Evolutionary conservation across 2,113 vertebrate species (phyloP), one percentile per base, ranked within the genome.

Genomic region (Microcebus griseorufus): DNA sequence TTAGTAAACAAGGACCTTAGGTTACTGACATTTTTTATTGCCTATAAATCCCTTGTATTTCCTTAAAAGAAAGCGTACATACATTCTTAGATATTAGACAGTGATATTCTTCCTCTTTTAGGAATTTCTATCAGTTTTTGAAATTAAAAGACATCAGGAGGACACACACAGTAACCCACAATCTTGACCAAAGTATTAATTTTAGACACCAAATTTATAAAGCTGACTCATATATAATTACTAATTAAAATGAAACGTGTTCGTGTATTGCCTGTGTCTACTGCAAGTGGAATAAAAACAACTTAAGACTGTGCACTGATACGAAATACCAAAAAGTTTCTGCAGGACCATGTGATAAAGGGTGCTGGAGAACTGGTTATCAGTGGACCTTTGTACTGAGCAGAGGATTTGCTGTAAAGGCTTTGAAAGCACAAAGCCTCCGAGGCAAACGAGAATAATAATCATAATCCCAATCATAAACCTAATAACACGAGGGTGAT

Each of bases 401-500:
- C 55, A 18, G 67, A 67, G 62, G 45, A 82, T 93, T 94, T 89
- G 45, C 39, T 81, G 0, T 45, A 75, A 85, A 94, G 70, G 17
- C 53, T 88, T 76, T 84, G 53, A 75, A 93, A 96, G 32, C 88
- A 93, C 25, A 90, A 79, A 94, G 73, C 60, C 97, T 88, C 45
- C 16, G 51, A 94, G 82, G 78, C 76, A 97, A 81, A 90, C 55
- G 75, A 93, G 86, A 93, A 95, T 93, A 95, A 72, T 93, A 94
- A 97, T 95, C 91, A 94, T 87, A 95, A 94, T 94, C 85, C 70
- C 64, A 92, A 58, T 94, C 91, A 96, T 69, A 94, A 94, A 29
- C 91, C 88, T 95, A 51, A 94, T 94, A 95, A 95, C 90, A 86
- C 48, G 90, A 69, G 48, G 53, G 91, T 97, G 97, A 97, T 94